phyloP scores from a whole-genome alignment of 2,888 invertebrate species.

The Latrodectus elegans region DNA sequence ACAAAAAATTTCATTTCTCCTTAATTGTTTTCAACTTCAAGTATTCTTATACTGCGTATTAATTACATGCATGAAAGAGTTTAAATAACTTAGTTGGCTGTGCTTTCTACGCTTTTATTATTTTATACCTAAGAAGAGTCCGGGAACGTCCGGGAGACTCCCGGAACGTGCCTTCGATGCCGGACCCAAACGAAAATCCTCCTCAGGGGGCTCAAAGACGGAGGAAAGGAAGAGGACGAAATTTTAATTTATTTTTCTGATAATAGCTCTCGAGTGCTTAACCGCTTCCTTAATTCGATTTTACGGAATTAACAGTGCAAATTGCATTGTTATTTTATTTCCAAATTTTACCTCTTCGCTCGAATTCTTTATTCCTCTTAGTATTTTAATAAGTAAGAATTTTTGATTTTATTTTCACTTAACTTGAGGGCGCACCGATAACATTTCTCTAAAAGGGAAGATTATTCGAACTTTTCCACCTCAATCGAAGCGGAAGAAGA shows the following conservation, averaged over 20 bases:
- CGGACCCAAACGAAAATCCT: slow-evolving; percentile 23
- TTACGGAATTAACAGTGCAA: slow-evolving; percentile 59
- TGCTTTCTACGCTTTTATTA: slow-evolving; percentile 39
- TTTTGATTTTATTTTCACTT: slow-evolving; percentile 60
- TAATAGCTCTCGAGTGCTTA: slow-evolving; percentile 40
- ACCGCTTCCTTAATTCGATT: slow-evolving; percentile 61
- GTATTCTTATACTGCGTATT: slow-evolving; percentile 64
- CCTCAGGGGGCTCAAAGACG: slow-evolving; percentile 9
- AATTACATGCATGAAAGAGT: slow-evolving; percentile 59
- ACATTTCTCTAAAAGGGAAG: slow-evolving; percentile 39
- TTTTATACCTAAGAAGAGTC: slow-evolving; percentile 24
- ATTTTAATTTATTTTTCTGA: slow-evolving; percentile 65
- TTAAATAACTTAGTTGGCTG: slow-evolving; percentile 63
- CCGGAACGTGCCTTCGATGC: slow-evolving; percentile 49
- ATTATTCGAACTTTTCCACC: slow-evolving; percentile 49
- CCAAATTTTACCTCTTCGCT: slow-evolving; percentile 1
- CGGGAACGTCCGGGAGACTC: slow-evolving; percentile 3
- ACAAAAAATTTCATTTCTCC: slow-evolving; percentile 25
- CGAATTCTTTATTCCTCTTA: neutral
- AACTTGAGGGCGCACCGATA: slow-evolving; percentile 1
- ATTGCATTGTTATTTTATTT: slow-evolving; percentile 66
- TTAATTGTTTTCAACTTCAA: slow-evolving; percentile 69
- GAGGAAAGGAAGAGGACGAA: neutral
- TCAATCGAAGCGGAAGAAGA: slow-evolving; percentile 64
- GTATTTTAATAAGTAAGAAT: slow-evolving; percentile 52